Evolutionary conservation across 2,797 vertebrate species (phyloP), one percentile per base, ranked within the genome.

Genomic region (Philypnodon macrostomus): DNA sequence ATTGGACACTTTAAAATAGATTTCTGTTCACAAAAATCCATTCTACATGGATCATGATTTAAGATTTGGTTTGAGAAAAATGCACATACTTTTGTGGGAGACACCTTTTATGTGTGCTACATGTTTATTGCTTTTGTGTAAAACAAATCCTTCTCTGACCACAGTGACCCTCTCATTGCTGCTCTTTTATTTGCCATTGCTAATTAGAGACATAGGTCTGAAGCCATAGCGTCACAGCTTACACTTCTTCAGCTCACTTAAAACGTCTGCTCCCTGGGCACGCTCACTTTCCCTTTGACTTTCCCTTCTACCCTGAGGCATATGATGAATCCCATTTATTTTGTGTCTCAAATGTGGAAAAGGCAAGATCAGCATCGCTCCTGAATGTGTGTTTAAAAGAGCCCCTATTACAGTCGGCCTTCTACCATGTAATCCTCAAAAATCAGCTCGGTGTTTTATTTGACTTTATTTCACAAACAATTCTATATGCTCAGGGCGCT

Each of bases 161-260:
- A 1, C 53, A 63, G 50, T 38, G 2, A 34, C 37, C 19, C 6
- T 24, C 49, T 17, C 59, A 41, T 18, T 15, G 13, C 47, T 49
- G 52, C 67, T 70, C 69, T 84, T 67, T 80, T 75, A 85, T 84
- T 81, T 75, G 40, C 35, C 16, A 44, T 58, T 40, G 63, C 68
- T 80, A 74, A 86, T 85, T 79, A 83, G 47, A 85, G 73, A 61
- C 34, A 6, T 55, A 47, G 62, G 16, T 27, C 24, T 14, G n/a
- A 33, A 23, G 57, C 31, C 2, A 7, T 4, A 49, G 66, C n/a
- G 76, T 75, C 70, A 73, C 38, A 61, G 12, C 48, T 56, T 69
- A 60, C 79, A 66, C 59, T 66, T 48, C 21, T 27, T 47, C 30
- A 47, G 48, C 68, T 5, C 36, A 3, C 55, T 40, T 39, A 37